Evolutionary conservation across 1,140 invertebrate genomes (phyloP).

Genomic region (Aphelenchoides besseyi): DNA sequence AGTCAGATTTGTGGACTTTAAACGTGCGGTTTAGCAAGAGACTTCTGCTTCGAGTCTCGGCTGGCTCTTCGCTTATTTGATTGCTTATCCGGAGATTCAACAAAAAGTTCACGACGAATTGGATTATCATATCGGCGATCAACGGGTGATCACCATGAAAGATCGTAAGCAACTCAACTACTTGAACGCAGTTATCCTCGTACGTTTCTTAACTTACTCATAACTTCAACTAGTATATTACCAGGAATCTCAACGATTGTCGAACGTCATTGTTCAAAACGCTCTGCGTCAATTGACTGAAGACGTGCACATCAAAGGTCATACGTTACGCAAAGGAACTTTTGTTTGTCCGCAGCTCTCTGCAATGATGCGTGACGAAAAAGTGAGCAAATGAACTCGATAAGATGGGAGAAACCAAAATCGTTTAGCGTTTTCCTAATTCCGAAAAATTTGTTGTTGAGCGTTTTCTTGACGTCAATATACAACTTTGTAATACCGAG

Average conservation of each 20-base stretch:
- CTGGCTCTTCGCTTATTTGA: conserved; percentile 27
- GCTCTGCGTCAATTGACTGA: background rate
- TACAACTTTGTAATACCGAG: conserved; percentile 74
- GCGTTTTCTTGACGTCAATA: conserved; percentile 75
- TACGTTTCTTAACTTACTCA: no score
- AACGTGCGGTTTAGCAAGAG: no score
- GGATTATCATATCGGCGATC: conserved; percentile 21
- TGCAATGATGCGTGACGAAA: conserved; percentile 5
- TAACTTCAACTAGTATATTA: no score
- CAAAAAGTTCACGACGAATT: conserved; percentile 32
- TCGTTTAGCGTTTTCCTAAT: conserved; percentile 64
- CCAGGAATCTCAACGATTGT: conserved; percentile 13
- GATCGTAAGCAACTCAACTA: conserved; percentile 19
- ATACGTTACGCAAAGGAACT: background rate
- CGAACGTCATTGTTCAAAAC: conserved; percentile 10
- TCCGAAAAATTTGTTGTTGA: conserved; percentile 78
- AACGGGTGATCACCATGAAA: conserved; percentile 21
- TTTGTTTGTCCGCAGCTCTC: conserved; percentile 5
- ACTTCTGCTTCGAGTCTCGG: conserved; percentile 22
- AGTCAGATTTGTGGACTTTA: no score
- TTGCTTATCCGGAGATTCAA: conserved; percentile 15
- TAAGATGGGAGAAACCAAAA: no score
- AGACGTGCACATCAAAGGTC: conserved; percentile 11
- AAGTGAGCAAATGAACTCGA: no score
- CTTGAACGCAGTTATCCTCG: conserved; percentile 30